Evolutionary conservation across 2,888 invertebrate genomes (phyloP).

Genomic region (Coenonympha glycerion): DNA sequence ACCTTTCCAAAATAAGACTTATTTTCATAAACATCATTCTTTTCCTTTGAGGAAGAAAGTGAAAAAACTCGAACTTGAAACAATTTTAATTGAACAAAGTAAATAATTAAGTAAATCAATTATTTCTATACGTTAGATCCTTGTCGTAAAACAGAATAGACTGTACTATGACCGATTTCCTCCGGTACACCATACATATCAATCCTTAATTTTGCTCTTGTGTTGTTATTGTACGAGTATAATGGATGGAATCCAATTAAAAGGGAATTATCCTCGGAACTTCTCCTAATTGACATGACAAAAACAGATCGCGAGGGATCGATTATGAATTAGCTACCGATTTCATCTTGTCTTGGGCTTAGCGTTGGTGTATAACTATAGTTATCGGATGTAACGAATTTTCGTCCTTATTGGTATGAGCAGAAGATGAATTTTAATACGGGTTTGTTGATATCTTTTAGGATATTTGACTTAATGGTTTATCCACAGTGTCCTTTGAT

Average conservation of each 20-base stretch:
- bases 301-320: slow-evolving; percentile 26
- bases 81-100: too few species aligned
- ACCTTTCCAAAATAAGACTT: too few species aligned
- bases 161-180: too few species aligned
- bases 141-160: too few species aligned
- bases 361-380: not conserved
- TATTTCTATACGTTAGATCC: too few species aligned
- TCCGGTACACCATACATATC: too few species aligned
- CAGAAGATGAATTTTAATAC: not conserved
- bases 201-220: not conserved
- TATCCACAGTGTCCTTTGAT: not conserved
- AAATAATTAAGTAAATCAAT: too few species aligned
- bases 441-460: not conserved
- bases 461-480: not conserved
- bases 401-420: not conserved
- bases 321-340: slow-evolving; percentile 21
- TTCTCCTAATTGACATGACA: slow-evolving; percentile 28
- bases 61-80: too few species aligned
- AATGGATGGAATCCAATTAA: slow-evolving; percentile 34
- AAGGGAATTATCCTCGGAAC: slow-evolving; percentile 24
- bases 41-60: too few species aligned
- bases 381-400: not conserved
- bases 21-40: too few species aligned
- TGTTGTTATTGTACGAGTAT: not conserved
- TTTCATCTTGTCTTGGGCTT: slow-evolving; percentile 9